Conservation (phyloP, 1,140 invertebrate species). For the Drosophila nannoptera region DNA sequence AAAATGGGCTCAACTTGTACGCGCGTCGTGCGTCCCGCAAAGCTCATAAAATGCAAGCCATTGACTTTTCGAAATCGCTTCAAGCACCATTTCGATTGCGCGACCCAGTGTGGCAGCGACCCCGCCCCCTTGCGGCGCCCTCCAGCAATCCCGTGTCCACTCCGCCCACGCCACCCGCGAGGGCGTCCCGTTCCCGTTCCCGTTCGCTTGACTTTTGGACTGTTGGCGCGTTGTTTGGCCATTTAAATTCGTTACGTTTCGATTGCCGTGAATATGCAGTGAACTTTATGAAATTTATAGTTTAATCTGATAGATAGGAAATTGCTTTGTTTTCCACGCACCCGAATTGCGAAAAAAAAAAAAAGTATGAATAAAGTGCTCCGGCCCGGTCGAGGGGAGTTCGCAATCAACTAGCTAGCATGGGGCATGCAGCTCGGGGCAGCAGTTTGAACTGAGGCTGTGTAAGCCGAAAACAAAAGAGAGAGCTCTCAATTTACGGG, state of each 20-base stretch:
- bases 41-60: slow-evolving; percentile 76
- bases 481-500: slow-evolving; percentile 55
- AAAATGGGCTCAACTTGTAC: slow-evolving; percentile 56
- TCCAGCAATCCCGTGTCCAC: background rate
- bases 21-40: slow-evolving; percentile 29
- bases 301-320: slow-evolving; percentile 77
- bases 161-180: background rate
- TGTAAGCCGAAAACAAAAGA: slow-evolving; percentile 52
- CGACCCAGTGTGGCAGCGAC: slow-evolving; percentile 3
- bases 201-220: slow-evolving; percentile 55
- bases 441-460: slow-evolving; percentile 58
- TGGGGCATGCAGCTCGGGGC: slow-evolving; percentile 10
- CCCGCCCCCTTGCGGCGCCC: background rate
- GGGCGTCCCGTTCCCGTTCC: slow-evolving; percentile 33
- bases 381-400: no score
- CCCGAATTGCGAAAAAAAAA: slow-evolving; percentile 35
- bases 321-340: slow-evolving; percentile 71
- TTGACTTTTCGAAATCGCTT: slow-evolving; percentile 76
- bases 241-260: slow-evolving; percentile 77
- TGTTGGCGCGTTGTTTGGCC: slow-evolving; percentile 65
- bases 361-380: slow-evolving; percentile 30
- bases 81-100: slow-evolving; percentile 72
- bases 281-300: slow-evolving; percentile 77
- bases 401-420: slow-evolving; percentile 19
- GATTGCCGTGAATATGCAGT: slow-evolving; percentile 76